phyloP scores from a whole-genome alignment of 2,888 invertebrate species.

The Erpobdella octoculata region DNA sequence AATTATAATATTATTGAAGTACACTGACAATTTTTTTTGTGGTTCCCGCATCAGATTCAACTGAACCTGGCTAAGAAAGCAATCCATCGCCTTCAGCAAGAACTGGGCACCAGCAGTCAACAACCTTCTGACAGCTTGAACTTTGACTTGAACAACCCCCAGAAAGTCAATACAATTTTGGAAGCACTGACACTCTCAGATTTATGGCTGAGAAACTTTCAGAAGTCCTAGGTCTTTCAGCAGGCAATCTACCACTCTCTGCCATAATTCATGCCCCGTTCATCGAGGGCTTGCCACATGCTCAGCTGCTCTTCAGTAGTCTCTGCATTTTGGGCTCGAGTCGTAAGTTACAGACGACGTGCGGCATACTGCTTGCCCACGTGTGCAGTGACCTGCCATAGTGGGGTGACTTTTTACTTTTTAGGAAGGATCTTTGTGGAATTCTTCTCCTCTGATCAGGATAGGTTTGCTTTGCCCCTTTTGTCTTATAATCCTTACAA shows the following conservation, averaged over 20 bases:
- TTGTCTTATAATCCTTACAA: too few relatives aligned
- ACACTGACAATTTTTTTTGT: too few relatives aligned
- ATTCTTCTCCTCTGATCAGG: constrained; percentile 73
- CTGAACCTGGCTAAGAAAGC: constrained; percentile 65
- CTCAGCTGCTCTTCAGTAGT: constrained; percentile 63
- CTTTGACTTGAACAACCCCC: background rate
- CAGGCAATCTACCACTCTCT: background rate
- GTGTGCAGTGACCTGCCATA: constrained; percentile 69
- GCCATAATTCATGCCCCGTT: background rate
- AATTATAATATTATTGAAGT: too few relatives aligned
- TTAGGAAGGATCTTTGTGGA: constrained; percentile 72
- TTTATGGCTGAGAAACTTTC: constrained; percentile 17
- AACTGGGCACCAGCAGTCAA: constrained; percentile 44
- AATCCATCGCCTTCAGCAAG: constrained; percentile 65
- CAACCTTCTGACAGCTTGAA: background rate
- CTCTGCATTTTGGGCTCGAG: constrained; percentile 71
- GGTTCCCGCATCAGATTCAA: constrained; percentile 59
- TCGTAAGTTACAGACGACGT: constrained; percentile 59
- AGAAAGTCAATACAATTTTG: background rate
- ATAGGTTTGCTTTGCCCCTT: constrained; percentile 60
- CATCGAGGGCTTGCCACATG: constrained; percentile 29
- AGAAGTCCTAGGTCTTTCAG: background rate
- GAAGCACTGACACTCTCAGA: constrained; percentile 8
- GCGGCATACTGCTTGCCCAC: constrained; percentile 64
- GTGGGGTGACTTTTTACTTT: constrained; percentile 87